Base-by-base conservation (phyloP, 2,797 vertebrate species). In the Trachurus trachurus region DNA sequence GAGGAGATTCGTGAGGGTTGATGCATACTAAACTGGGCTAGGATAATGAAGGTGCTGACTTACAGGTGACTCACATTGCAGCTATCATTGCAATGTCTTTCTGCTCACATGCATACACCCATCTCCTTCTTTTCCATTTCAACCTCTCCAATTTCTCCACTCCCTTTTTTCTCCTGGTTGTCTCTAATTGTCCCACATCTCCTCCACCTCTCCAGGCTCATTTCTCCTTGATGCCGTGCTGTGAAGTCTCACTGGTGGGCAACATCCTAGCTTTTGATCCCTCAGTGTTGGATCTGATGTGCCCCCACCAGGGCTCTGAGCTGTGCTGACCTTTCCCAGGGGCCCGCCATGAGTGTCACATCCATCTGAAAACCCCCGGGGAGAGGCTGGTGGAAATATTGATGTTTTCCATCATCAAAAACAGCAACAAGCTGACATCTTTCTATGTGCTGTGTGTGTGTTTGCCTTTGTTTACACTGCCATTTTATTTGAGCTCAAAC, bases 251-350 rank as follows among this genome's bases (percentile, higher is more conserved):
- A 39, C 58, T 47, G 66, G 22, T 74, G 67, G 61, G 42, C 37
- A 40, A 66, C 79, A 74, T 80, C 59, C 47, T 52, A 12, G 21
- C 64, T 66, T 79, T 74, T 84, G 82, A 88, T 86, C 65, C 76
- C n/a, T 69, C 40, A 2, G 42, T 83, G 75, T 80, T 80, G 63
- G 47, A 58, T 84, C 26, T 82, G 67, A 83, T 72, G 61, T 42
- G 71, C 34, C 19, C 78, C 22, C 60, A 16, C 8, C 0, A 8
- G 44, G 39, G 49, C 49, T 66, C 65, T 52, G 74, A 77, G 69
- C 81, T 40, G 42, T 0, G 31, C 22, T 87, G 84, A 86, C 83
- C 84, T 88, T 86, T 83, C 71, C 64, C 70, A 22, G 15, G 26
- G 78, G 50, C 53, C 70, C 49, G 39, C 19, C 56, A 44, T n/a